Base-by-base conservation (phyloP, 2,797 vertebrate species). In the Allochrocebus solatus region DNA sequence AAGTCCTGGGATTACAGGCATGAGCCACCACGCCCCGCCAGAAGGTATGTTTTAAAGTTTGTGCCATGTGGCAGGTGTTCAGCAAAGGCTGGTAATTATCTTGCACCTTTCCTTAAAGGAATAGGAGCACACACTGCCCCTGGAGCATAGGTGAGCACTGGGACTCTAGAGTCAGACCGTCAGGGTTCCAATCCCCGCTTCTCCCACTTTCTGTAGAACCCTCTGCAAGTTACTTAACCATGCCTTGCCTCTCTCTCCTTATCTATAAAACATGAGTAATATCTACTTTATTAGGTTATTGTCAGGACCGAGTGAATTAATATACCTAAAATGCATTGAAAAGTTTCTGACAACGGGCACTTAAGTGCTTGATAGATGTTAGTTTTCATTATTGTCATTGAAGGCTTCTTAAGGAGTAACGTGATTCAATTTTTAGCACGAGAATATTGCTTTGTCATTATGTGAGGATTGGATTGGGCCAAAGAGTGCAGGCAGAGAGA, bases 341-440 rank as follows among this genome's bases (percentile, higher is more conserved):
- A 79, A 61, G 82, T 41, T 53, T 39, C 50, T 59, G 30, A 28
- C 41, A 22, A 24, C 4, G 16, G 19, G 13, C 26, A 2, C 33
- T 14, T 14, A 1, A 79, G 70, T 39, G 81, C 24, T 80, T 13
- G 30, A 0, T n/a, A 46, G 30, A 12, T 41, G 28, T 75, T 30
- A 46, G 83, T 26, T 39, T 28, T 50, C 6, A 3, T 89, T 14
- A 11, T 24, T 72, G 5, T 83, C 61, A 39, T 61, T 12, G 67
- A 93, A 76, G 76, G 41, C 8, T 72, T 86, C 81, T 93, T 85
- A 53, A 76, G 53, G 28, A 79, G 12, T 19, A 76, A 43, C 19
- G 3, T 33, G 55, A 48, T 19, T 21, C 16, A 39, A 0, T 76
- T 91, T 74, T 75, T n/a, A 41, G 28, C 4, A n/a, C 19, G 82